These are phyloP conservation scores for Cactoblastis cactorum DNA, from an alignment of 2,888 invertebrate species.

Conservation along the genomic window DNA sequence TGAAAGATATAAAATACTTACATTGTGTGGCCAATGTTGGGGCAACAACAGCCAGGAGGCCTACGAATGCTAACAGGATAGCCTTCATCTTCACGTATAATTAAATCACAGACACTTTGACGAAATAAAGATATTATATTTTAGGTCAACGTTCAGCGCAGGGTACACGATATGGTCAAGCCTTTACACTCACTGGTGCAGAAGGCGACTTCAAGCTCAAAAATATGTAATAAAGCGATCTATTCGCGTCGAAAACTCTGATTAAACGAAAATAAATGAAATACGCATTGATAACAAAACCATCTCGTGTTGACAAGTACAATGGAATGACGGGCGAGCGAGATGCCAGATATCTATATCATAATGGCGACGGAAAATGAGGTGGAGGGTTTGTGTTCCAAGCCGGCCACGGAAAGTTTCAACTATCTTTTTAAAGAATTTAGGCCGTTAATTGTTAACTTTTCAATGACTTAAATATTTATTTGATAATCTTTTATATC, in stretches of 20 bases:
- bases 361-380: conserved; percentile 39
- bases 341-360: conserved; percentile 40
- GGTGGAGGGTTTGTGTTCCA: conserved; percentile 71
- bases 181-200: conserved; percentile 96
- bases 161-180: conserved; percentile 59
- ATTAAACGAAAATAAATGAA: conserved; percentile 59
- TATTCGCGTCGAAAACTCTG: conserved; percentile 47
- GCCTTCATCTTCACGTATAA: conserved; percentile 77
- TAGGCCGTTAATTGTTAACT: neutral
- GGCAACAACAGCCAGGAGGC: conserved; percentile 69
- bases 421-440: neutral
- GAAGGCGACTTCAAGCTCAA: conserved; percentile 84
- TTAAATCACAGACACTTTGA: conserved; percentile 75
- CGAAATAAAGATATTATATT: conserved; percentile 33
- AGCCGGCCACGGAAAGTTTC: conserved; percentile 23
- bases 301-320: conserved; percentile 62
- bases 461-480: neutral
- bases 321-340: conserved; percentile 54
- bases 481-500: neutral
- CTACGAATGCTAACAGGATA: conserved; percentile 67
- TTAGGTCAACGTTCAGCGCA: conserved; percentile 13
- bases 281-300: conserved; percentile 69
- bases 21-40: conserved; percentile 81
- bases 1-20: conserved; percentile 82
- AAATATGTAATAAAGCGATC: conserved; percentile 49